phyloP scores from a whole-genome alignment of 2,113 vertebrate genomes.

The Chauna torquata region DNA sequence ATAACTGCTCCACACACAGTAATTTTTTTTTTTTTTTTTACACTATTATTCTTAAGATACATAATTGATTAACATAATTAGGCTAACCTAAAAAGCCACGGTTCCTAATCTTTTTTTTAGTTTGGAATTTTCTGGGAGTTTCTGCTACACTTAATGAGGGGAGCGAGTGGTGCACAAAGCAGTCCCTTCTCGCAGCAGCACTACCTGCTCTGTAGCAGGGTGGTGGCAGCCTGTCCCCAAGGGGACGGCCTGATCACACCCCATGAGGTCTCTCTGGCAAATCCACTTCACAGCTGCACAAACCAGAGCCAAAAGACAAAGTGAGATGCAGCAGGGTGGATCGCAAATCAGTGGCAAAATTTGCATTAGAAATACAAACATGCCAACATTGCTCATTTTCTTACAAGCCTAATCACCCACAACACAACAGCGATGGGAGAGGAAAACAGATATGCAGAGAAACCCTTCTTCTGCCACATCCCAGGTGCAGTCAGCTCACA shows the following conservation, averaged over 20 bases:
- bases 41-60: background rate
- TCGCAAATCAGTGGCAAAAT: background rate
- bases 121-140: background rate
- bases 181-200: background rate
- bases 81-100: background rate
- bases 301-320: background rate
- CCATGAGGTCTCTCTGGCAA: background rate
- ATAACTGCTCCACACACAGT: background rate
- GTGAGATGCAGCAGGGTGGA: background rate
- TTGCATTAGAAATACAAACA: conserved; percentile 11
- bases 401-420: background rate
- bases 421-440: background rate
- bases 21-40: background rate
- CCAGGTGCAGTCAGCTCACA: background rate
- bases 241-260: background rate
- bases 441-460: background rate
- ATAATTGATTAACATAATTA: background rate
- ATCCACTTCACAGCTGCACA: background rate
- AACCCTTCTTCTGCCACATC: background rate
- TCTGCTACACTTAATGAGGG: fast-evolving
- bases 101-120: background rate
- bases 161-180: background rate
- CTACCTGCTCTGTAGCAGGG: background rate
- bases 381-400: background rate
- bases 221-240: background rate